Evolutionary conservation across 1,140 invertebrate genomes (phyloP), one percentile per base, ranked within the genome.

Genomic region (Tribolium castaneum): DNA sequence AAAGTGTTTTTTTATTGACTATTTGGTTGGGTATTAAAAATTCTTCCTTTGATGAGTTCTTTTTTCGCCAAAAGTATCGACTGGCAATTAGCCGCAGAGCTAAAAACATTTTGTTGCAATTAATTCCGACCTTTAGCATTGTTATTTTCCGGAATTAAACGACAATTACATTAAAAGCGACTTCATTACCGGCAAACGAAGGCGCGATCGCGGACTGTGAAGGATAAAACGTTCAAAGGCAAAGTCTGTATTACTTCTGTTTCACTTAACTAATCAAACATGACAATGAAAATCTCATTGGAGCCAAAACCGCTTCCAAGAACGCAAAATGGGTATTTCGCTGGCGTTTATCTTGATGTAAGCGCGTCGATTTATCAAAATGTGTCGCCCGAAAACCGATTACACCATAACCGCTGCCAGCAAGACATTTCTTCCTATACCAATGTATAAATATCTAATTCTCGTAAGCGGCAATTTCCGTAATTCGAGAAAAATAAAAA

Each of bases 401-500:
- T 30, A 19, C 16, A 19, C 1, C 2, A 19, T 19, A 30, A 30
- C 25, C 6, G 25, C 1, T 30, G 25, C 25, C 25, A 30, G 25
- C 25, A 30, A 30, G 25, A 30, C 25, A 30, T 30, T 30, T 25
- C 5, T 30, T 6, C 25, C n/a, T n/a, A n/a, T n/a, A n/a, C n/a
- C n/a, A n/a, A n/a, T n/a, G 4, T 30, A 30, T 6, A 30, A 30
- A 30, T 30, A 54, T n/a, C n/a, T n/a, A 19, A 19, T 19, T 19
- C 16, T 62, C 56, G 56, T 62, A 62, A 62, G 35, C 22, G 34
- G 25, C 25, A 62, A 66, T 66, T 66, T 66, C 13, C 59, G 59
- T 66, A 66, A 66, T 66, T 30, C 59, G 25, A 35, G 22, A 66
- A 66, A 66, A 66, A 66, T 66, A 66, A 62, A 56, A 62, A 19